Base-by-base conservation (phyloP, 30 jellyfish, hydroid and myxozoan species). In the Rhopilema esculentum region DNA sequence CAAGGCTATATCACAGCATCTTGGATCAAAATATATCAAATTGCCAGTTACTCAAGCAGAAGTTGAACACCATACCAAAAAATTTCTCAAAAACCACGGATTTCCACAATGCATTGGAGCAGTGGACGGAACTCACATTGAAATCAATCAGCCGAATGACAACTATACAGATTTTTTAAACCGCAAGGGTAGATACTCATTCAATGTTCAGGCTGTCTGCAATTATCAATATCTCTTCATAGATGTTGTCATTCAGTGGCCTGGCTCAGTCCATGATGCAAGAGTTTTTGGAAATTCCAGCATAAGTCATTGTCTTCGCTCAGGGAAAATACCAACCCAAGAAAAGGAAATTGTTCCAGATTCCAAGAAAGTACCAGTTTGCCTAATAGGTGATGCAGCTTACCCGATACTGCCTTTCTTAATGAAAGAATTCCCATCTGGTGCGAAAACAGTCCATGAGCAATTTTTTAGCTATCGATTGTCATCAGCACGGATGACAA, bases 61-160 rank as follows among this genome's bases (percentile, higher is more conserved):
- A 27, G 77, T 76, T 6, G 23, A 17, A 26, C 7, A 76, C 16
- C 16, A 28, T 19, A 80, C 78, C 26, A 1, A 49, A 69, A 88
- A 68, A 8, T 64, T 88, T 77, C 18, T 77, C 8, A 68, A 49
- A 21, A 79, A 49, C 49, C 91, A 69, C 64, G 88, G 96, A 17
- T 88, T 88, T 79, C 96, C 92, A 20, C 92, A 88, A 80, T 88
- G 96, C 69, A 69, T 79, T 31, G 96, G 96, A 24, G 93, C 97
- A 8, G 75, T 89, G 27, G 92, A 80, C 75, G 93, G 85, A 16
- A 70, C 92, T 26, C 89, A 80, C 66, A 72, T 89, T 21, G 28
- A 26, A 27, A 80, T 89, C 22, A 72, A 64, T 72, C 69, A 62
- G 69, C 93, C 92, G 0, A 28, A 49, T 22, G 88, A 49, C 32